A percentile compares a stretch with the other conserved stretches of the same genome.
phyloP scores from a whole-genome alignment of 2,888 invertebrate genomes.

The Seira sanloemensis region DNA sequence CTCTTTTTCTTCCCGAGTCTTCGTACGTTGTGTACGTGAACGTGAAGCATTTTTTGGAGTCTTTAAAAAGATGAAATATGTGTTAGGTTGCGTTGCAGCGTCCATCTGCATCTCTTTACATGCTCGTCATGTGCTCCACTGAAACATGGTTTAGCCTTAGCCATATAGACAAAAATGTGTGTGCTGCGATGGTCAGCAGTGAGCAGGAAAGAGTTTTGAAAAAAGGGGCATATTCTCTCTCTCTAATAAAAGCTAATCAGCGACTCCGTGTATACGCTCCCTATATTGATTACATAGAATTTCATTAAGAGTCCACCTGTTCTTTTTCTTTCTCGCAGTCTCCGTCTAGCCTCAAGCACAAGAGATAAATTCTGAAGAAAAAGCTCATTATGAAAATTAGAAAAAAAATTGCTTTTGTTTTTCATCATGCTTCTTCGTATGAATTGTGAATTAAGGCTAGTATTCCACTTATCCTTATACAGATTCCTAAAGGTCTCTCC shows the following conservation, averaged over 20 bases:
- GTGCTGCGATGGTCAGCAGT: not conserved
- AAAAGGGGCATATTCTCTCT: no score
- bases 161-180: not conserved
- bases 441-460: not conserved
- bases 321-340: conserved; percentile 24
- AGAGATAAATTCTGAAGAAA: conserved; percentile 61
- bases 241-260: conserved; percentile 34
- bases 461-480: not conserved
- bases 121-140: conserved; percentile 40
- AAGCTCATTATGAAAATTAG: conserved; percentile 64
- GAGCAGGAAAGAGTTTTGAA: conserved; percentile 9
- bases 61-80: conserved; percentile 2
- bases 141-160: not conserved
- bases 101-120: conserved; percentile 29
- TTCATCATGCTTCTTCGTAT: conserved; percentile 18
- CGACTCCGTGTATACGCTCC: not conserved
- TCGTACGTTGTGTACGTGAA: not conserved
- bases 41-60: not conserved
- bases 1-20: conserved; percentile 23
- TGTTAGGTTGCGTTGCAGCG: not conserved
- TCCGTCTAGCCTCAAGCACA: not conserved
- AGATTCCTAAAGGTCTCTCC: not conserved
- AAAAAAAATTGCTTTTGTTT: conserved; percentile 52
- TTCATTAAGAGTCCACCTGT: conserved; percentile 50
- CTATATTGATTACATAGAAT: conserved; percentile 16